Conservation (phyloP, 1,140 invertebrate genomes). For the Trinorchestia longiramus region DNA sequence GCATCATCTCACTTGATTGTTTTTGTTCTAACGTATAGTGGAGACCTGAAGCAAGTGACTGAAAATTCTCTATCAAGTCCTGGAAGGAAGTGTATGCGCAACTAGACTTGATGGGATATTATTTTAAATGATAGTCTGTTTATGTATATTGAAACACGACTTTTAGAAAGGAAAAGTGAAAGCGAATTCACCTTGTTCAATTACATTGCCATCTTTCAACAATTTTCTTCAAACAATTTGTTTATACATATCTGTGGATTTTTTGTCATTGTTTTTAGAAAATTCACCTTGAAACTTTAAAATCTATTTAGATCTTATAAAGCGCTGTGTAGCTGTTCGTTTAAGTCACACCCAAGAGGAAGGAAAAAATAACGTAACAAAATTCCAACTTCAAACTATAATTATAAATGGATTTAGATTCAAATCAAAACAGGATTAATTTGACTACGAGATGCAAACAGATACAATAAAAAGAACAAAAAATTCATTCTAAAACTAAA, state of each 20-base stretch:
- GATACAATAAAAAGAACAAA: neutral
- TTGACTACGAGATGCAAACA: neutral
- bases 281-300: neutral
- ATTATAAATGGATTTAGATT: neutral
- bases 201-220: neutral
- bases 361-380: neutral
- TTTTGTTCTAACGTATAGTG: too few relatives aligned
- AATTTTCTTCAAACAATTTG: neutral
- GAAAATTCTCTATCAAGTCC: too few relatives aligned
- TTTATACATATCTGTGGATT: neutral
- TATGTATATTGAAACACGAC: too few relatives aligned
- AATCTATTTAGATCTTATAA: neutral
- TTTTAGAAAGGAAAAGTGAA: too few relatives aligned
- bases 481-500: neutral
- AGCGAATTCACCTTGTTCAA: neutral
- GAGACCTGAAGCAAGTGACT: too few relatives aligned
- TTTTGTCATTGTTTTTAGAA: neutral
- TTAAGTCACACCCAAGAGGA: neutral
- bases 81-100: too few relatives aligned
- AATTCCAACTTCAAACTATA: neutral
- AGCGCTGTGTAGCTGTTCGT: neutral
- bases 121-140: too few relatives aligned
- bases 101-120: too few relatives aligned
- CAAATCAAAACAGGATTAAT: neutral
- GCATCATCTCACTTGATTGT: too few relatives aligned